Conservation (phyloP, 1,140 invertebrate genomes). For the Saccostrea cuccullata region DNA sequence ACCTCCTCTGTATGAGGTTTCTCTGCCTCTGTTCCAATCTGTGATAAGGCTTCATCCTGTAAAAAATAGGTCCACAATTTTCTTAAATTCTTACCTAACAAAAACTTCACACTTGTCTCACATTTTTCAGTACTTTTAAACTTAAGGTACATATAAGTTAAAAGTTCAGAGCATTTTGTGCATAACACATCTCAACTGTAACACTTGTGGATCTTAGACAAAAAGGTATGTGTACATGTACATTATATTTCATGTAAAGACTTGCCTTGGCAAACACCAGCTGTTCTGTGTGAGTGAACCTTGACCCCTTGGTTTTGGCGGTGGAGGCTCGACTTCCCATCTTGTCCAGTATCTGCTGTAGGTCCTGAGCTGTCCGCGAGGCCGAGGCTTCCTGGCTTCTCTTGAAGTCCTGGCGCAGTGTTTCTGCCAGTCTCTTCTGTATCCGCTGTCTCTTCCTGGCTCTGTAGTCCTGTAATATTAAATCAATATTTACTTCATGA, state of each 20-base stretch:
- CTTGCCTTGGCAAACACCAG: constrained; percentile 78
- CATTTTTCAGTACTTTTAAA: no score
- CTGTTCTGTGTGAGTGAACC: constrained; percentile 79
- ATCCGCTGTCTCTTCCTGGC: constrained; percentile 69
- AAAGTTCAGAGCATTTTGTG: background rate
- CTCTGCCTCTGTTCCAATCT: constrained; percentile 65
- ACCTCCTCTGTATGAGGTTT: constrained; percentile 74
- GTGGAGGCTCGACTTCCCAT: constrained; percentile 62
- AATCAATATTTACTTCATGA: background rate
- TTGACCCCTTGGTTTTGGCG: constrained; percentile 74
- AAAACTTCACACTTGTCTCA: background rate
- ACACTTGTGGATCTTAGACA: no score
- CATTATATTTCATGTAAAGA: no score
- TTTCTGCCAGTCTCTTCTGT: constrained; percentile 69
- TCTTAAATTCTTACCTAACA: background rate
- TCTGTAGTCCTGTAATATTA: constrained; percentile 72
- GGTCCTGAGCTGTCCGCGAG: constrained; percentile 61
- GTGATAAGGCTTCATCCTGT: constrained; percentile 74
- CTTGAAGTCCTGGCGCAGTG: constrained; percentile 70
- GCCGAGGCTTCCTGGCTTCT: constrained; percentile 56
- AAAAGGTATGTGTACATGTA: no score
- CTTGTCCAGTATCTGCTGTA: constrained; percentile 70
- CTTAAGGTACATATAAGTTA: no score
- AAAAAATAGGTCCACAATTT: background rate
- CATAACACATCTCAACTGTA: background rate